Base-by-base conservation (phyloP, 2,113 vertebrate genomes). In the Vulpes ferrilata region DNA sequence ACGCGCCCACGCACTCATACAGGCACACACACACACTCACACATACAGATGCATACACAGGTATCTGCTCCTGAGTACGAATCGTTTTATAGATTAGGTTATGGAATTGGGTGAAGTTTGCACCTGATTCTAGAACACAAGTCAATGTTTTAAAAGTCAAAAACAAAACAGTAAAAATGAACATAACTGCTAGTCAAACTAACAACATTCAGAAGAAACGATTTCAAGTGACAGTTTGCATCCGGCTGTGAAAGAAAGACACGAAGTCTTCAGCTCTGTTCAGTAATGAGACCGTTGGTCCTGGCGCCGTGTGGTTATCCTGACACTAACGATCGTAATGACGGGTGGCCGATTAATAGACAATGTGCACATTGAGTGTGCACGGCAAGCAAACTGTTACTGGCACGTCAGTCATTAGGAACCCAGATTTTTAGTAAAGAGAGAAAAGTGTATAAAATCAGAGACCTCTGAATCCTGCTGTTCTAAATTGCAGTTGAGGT, bases 261-360 rank as follows among this genome's bases (percentile, higher is more conserved):
- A 30, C 43, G 23, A 76, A 15, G 25, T 27, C 74, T 16, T 30
- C 38, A 9, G 74, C 10, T 43, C 22, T 22, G 19, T 19, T 30
- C 19, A 2, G 67, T 25, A 4, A 30, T 32, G 25, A 2, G 30
- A n/a, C 23, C 32, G 23, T 43, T 7, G 20, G 27, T 13, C 2
- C 32, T 0, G 3, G 23, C 11, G 11, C 2, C 27, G 0, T 2
- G 5, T 22, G 4, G 10, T 5, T 5, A 2, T 2, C 38, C 51
- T 35, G 51, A 7, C 57, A 38, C 69, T 43, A 0, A 23, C 0
- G 32, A 51, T 1, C 7, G 23, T 35, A 5, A 16, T 7, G 60
- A 32, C 3, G 4, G 48, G 0, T 20, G 48, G 22, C 0, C 11
- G 35, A 32, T 51, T 35, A 32, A 22, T 7, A 51, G 64, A 1